Conservation (phyloP, 2,113 vertebrate species). For the Pelecanoides urinatrix region DNA sequence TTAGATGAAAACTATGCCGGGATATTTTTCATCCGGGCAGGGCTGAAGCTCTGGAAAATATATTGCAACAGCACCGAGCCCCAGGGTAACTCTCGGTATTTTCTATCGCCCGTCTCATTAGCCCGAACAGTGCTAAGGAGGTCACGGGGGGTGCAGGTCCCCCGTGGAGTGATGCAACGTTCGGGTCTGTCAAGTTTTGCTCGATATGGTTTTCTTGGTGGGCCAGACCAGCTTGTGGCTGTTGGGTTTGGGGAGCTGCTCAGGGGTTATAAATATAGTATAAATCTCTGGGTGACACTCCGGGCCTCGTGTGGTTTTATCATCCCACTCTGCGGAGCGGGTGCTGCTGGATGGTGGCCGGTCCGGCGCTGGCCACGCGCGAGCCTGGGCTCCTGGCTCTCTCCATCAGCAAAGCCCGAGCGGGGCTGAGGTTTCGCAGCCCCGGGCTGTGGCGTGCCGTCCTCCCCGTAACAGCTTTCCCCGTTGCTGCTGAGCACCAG, state of each 20-base stretch:
- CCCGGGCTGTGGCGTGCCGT: neutral
- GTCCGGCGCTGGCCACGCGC: accelerated
- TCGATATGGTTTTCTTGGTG: accelerated
- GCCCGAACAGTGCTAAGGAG: accelerated
- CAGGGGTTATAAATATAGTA: neutral
- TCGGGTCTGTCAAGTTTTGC: accelerated
- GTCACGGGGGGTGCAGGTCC: accelerated
- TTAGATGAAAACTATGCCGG: neutral
- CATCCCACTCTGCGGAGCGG: accelerated
- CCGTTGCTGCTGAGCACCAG: accelerated
- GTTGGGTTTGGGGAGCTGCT: neutral
- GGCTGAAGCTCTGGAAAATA: neutral
- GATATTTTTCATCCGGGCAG: neutral
- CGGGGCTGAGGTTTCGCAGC: neutral
- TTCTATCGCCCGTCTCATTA: accelerated
- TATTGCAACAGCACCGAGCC: neutral
- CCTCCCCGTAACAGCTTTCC: neutral
- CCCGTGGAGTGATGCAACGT: accelerated
- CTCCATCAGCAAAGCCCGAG: neutral
- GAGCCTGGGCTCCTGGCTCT: neutral
- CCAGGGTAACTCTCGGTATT: neutral
- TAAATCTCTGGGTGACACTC: neutral
- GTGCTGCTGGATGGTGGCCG: neutral
- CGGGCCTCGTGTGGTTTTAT: neutral
- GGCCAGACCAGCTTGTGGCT: neutral